Base-by-base conservation (phyloP, 2,888 invertebrate genomes). In the Idaea aversata region DNA sequence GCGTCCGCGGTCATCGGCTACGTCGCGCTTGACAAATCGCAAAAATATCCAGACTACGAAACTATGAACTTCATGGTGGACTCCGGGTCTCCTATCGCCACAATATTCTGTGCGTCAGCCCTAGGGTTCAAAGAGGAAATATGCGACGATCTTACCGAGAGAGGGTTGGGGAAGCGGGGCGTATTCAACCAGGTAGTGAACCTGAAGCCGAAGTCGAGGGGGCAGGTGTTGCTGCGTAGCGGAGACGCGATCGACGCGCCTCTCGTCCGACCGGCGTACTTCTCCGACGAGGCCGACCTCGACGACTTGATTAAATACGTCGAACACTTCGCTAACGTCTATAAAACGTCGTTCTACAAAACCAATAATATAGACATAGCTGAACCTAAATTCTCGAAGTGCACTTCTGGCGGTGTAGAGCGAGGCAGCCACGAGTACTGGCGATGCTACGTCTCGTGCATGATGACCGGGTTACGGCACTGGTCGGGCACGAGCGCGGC, bases 401-500 rank as follows among this genome's bases (percentile, higher is more conserved):
- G 65, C 16, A 38, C n/a, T 10, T 68, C 73, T 34, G 79, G 73
- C 2, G 80, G 79, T 64, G 65, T 63, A 7, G 35, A 74, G n/a
- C 68, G 65, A 5, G 58, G 66, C 64, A 91, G 92, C 0, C 94
- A 94, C 76, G 94, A 94, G 34, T 96, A 95, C 78, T 95, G 95
- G 95, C 94, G 94, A 71, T 96, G 96, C 75, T 93, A 94, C 60
- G 87, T 94, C 2, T 81, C 94, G 15, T 95, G 96, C 77, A 92
- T 94, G 66, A 94, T 95, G 0, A 93, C 94, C 62, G 95, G 95
- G 0, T 94, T 95, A 59, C 96, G 95, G 75, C 96, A 96, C 83
- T 95, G 95, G 0, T 87, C 93, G 0, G 94, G 96, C 0, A 95
- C 96, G 0, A 94, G 94, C 66, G 95, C 95, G 79, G 96, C 96